These are phyloP conservation scores for Laothoe populi DNA, from an alignment of 2,888 invertebrate species.

Conservation along the genomic window DNA sequence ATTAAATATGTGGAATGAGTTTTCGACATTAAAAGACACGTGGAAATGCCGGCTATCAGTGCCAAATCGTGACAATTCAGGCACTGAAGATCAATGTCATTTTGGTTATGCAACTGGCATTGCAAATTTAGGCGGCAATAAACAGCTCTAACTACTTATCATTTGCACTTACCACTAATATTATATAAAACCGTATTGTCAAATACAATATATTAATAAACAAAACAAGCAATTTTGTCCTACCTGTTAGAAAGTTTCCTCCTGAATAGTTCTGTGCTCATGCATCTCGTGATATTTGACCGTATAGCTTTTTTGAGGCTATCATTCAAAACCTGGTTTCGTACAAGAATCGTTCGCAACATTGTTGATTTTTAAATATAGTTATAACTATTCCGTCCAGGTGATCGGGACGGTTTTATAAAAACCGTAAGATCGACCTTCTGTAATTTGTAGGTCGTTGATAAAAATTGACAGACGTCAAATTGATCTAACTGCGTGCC, in stretches of 20 bases:
- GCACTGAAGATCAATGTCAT: conserved; percentile 68
- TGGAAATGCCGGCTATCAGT: conserved; percentile 47
- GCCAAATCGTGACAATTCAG: conserved; percentile 46
- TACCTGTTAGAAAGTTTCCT: conserved; percentile 86
- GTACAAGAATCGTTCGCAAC: conserved; percentile 90
- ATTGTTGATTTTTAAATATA: conserved; percentile 67
- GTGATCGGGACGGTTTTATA: conserved; percentile 69
- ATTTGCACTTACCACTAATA: not conserved
- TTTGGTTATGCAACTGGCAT: conserved; percentile 80
- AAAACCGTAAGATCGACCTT: conserved; percentile 74
- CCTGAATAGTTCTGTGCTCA: conserved; percentile 86
- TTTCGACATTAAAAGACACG: conserved; percentile 38
- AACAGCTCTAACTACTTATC: not conserved
- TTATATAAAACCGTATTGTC: not conserved
- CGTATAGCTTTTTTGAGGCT: conserved; percentile 85
- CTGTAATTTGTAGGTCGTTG: conserved; percentile 77
- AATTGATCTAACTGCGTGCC: conserved; percentile 19
- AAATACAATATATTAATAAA: conserved; percentile 4
- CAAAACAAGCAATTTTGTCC: conserved; percentile 47
- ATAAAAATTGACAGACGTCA: conserved; percentile 33
- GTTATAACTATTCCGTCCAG: conserved; percentile 70
- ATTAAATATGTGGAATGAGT: not conserved
- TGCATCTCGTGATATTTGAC: conserved; percentile 84
- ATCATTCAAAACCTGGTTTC: conserved; percentile 88
- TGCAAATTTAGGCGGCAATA: conserved; percentile 36